Evolutionary conservation across 2,113 vertebrate genomes (phyloP), one percentile per base, ranked within the genome.

Genomic region (Tiliqua scincoides): DNA sequence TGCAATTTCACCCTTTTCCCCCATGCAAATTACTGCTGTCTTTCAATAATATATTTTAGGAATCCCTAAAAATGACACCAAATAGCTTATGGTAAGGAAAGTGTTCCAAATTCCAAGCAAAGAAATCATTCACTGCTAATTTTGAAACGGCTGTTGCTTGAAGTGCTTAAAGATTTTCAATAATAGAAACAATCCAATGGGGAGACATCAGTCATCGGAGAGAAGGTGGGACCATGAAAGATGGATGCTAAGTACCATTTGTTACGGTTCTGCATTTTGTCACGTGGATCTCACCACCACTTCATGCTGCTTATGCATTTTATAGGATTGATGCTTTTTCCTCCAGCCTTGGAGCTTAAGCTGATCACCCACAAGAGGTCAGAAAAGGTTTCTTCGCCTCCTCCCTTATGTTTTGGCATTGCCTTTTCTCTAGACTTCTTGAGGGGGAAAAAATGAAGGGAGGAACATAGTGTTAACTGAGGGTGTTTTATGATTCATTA

Each of bases 101-200:
- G 25, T 83, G 84, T 62, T 10, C 43, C 23, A 40, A 1, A 1
- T 8, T 91, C 80, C 77, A 85, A 17, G 79, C 15, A 84, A 72
- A 32, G 30, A 43, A 14, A 79, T 71, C 30, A 35, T 78, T 78
- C 81, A 78, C n/a, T 83, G 54, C 52, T 15, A 59, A 32, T 78
- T 85, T 65, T 88, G 85, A 81, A 88, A 82, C 74, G 78, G 30
- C 25, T 84, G 52, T 3, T 79, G 62, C 73, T 81, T 87, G 70
- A 88, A 86, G 20, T 89, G 6, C 71, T 85, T 79, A 79, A 88
- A 86, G 67, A 67, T 62, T 67, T 85, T 73, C 89, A 76, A 37
- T 85, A 79, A 30, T 82, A 48, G 23, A 25, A 30, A 25, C 71
- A 35, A 65, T 65, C 23, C 78, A 82, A 15, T 63, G 80, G n/a